A percentile compares a stretch with the other conserved stretches of the same genome.
phyloP scores from a whole-genome alignment of 2,113 vertebrate genomes.

The Channa maculata region DNA sequence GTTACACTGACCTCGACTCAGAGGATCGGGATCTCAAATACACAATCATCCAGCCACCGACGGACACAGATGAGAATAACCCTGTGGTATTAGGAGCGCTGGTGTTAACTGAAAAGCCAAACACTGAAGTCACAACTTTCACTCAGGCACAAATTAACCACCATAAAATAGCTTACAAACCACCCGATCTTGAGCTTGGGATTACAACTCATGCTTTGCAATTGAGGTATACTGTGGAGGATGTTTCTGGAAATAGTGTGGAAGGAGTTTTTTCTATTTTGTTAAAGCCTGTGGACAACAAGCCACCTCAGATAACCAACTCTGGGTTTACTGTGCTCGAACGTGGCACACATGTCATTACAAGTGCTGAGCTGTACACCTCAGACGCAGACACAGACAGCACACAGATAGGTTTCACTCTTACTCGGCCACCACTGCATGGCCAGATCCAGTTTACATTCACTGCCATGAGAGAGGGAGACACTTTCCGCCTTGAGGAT shows the following conservation, averaged over 20 bases:
- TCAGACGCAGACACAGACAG: conserved; percentile 89
- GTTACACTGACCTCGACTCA: conserved; percentile 93
- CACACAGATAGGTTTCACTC: conserved; percentile 86
- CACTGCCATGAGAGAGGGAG: conserved; percentile 83
- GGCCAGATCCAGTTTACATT: conserved; percentile 86
- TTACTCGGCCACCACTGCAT: conserved; percentile 88
- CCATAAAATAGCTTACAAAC: conserved; percentile 93
- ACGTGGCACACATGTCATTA: conserved; percentile 86
- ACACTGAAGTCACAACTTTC: conserved; percentile 87
- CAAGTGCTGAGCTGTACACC: conserved; percentile 86
- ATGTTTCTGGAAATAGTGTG: conserved; percentile 87
- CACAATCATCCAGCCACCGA: conserved; percentile 87
- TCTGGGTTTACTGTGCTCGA: conserved; percentile 90
- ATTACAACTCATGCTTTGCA: conserved; percentile 91
- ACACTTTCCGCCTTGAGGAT: conserved; percentile 87
- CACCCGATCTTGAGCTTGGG: conserved; percentile 91
- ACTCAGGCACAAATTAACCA: conserved; percentile 98
- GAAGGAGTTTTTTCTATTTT: conserved; percentile 89
- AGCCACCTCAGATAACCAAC: conserved; percentile 93
- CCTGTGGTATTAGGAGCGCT: conserved; percentile 85
- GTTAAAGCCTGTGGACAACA: conserved; percentile 94
- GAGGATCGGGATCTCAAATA: conserved; percentile 92
- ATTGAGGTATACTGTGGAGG: conserved; percentile 92
- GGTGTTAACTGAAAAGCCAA: conserved; percentile 90
- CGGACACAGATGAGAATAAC: conserved; percentile 91